Base-by-base conservation (phyloP, 2,113 vertebrate genomes). In the Ardeotis arabs region DNA sequence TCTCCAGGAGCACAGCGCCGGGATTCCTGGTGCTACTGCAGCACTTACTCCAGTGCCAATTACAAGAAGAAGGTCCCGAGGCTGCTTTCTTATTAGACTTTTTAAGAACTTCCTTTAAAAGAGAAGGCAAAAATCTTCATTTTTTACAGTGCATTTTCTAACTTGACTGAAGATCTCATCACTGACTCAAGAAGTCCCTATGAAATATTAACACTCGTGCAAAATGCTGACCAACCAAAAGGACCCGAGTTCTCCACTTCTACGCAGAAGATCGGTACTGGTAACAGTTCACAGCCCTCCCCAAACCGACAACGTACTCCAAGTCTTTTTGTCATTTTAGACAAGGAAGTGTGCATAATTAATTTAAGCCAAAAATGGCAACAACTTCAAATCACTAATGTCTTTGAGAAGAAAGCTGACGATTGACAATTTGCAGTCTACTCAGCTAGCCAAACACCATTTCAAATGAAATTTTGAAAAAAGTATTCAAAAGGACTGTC, bases 21-120 rank as follows among this genome's bases (percentile, higher is more conserved):
- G 97, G 73, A 98, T 97, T 4, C 97, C 97, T 0, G 98, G 98
- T 11, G 98, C 98, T 16, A 98, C 98, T 0, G 98, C 98, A 0
- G 98, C 98, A 2, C 98, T 98, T 23, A 98, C 98, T 0, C 98
- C 98, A 0, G 98, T 98, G 67, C 98, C 98, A 3, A 98, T 97
- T 6, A 98, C 98, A 85, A 98, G 81, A 10, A 98, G 96, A 68
- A 98, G 97, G 19, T 98, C 97, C 52, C 29, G 91, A 14, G 98
- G 97, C 62, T 97, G 97, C 52, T 98, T 98, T 81, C 97, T 89
- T 45, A 98, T 52, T 4, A 98, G 97, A 24, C 98, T 98, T 84
- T 98, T 98, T 41, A 98, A 67, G 80, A 98, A 97, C 75, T 98
- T 98, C 33, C 98, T 98, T 29, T 24, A 63, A 75, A 84, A 70